phyloP scores from a whole-genome alignment of 2,113 vertebrate genomes.

The Galeopterus variegatus region DNA sequence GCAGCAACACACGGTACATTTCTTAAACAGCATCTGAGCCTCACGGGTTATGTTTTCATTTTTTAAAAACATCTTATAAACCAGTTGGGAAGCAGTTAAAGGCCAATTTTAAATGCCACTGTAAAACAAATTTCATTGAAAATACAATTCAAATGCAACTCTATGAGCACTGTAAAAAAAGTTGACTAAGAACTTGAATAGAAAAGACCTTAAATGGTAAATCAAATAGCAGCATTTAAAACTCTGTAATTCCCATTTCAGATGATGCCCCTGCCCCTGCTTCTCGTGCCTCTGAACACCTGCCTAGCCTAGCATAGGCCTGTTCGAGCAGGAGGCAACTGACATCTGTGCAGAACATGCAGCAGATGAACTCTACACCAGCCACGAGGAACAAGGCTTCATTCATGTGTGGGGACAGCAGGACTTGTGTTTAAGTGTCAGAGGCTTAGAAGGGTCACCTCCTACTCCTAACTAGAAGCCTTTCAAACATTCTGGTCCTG shows the following conservation, averaged over 20 bases:
- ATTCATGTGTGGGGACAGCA: not conserved
- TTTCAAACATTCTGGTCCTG: not conserved
- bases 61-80: not conserved
- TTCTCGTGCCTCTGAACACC: not conserved
- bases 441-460: not conserved
- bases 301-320: not conserved
- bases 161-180: conserved; percentile 59
- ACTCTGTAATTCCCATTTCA: not conserved
- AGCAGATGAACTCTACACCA: not conserved
- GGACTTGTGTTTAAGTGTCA: not conserved
- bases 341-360: not conserved
- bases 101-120: conserved; percentile 52
- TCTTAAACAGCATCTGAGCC: conserved; percentile 55
- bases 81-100: conserved; percentile 48
- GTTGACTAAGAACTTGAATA: not conserved
- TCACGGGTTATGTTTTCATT: not conserved
- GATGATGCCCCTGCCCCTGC: not conserved
- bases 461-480: not conserved
- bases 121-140: conserved; percentile 72
- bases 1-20: not conserved
- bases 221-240: conserved; percentile 63
- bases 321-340: not conserved
- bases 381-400: not conserved
- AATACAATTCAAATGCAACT: conserved; percentile 63
- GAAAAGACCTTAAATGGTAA: not conserved